phyloP scores from a whole-genome alignment of 2,113 vertebrate species.

The Crotalus horridus region DNA sequence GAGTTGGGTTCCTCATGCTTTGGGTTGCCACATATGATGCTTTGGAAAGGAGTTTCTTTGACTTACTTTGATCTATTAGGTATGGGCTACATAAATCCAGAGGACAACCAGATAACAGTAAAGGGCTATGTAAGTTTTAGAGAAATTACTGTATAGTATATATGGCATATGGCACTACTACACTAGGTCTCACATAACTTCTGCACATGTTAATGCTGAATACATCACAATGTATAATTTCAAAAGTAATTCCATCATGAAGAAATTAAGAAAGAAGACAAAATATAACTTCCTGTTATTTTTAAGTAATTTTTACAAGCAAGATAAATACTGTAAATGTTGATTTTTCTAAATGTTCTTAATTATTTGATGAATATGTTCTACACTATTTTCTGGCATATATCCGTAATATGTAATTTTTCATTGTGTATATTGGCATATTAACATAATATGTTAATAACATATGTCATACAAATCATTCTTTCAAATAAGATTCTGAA shows the following conservation, averaged over 20 bases:
- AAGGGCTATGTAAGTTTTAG: background rate
- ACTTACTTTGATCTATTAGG: background rate
- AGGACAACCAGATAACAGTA: background rate
- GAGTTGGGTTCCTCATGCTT: background rate
- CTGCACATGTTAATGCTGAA: background rate
- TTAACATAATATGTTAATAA: background rate
- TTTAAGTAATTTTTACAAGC: slow-evolving; percentile 7
- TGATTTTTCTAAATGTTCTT: background rate
- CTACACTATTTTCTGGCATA: background rate
- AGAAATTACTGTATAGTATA: background rate
- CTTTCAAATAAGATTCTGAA: background rate
- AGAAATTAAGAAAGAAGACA: background rate
- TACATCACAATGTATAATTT: background rate
- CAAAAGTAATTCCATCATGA: background rate
- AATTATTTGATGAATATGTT: background rate
- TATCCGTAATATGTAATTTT: background rate
- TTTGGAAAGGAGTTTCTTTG: background rate
- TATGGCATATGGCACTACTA: background rate
- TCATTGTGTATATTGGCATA: background rate
- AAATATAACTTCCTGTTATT: background rate
- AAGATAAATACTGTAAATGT: fast-evolving
- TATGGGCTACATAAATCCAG: background rate
- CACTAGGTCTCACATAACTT: background rate
- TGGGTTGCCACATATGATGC: background rate
- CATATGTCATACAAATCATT: background rate